phyloP scores from a whole-genome alignment of 2,797 vertebrate genomes.

The Meda fulgida region DNA sequence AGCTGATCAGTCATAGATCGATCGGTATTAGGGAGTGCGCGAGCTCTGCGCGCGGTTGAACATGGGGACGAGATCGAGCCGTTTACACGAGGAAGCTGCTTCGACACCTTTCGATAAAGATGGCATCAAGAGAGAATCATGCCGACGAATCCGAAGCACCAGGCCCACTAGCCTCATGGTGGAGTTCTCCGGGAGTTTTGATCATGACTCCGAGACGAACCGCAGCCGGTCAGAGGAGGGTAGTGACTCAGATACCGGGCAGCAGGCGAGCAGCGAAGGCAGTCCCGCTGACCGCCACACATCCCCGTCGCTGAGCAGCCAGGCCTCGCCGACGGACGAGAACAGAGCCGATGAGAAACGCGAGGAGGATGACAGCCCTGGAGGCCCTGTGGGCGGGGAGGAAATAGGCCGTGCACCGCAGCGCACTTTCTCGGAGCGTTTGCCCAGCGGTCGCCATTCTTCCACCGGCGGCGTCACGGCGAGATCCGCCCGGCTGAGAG shows the following conservation, averaged over 20 bases:
- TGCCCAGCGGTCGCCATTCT: conserved; percentile 76
- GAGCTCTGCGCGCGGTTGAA: conserved; percentile 41
- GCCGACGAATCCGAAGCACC: conserved; percentile 71
- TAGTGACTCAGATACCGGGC: conserved; percentile 80
- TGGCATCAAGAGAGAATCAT: conserved; percentile 76
- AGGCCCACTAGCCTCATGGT: conserved; percentile 81
- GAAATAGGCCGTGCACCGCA: conserved; percentile 80
- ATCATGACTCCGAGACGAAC: conserved; percentile 75
- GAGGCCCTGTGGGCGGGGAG: conserved; percentile 67
- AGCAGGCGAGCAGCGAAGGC: conserved; percentile 75
- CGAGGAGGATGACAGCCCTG: conserved; percentile 64
- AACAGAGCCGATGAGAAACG: conserved; percentile 69
- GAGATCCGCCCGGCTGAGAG: conserved; percentile 75
- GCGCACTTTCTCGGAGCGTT: conserved; percentile 82
- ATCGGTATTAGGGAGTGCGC: conserved; percentile 35
- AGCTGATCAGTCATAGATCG: conserved; percentile 29
- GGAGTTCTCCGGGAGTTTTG: conserved; percentile 81
- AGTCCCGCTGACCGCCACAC: conserved; percentile 75
- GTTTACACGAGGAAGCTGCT: conserved; percentile 77
- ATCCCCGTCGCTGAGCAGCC: conserved; percentile 67
- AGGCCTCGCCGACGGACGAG: conserved; percentile 70
- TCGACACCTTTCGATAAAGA: conserved; percentile 76
- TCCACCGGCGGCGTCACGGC: conserved; percentile 72
- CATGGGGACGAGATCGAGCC: conserved; percentile 82
- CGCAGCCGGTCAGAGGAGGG: conserved; percentile 80